Percentiles rank a stretch among this genome's conserved stretches.
These are phyloP conservation scores for Avahi laniger DNA, from an alignment of 2,797 vertebrate species.

Conservation along the genomic window DNA sequence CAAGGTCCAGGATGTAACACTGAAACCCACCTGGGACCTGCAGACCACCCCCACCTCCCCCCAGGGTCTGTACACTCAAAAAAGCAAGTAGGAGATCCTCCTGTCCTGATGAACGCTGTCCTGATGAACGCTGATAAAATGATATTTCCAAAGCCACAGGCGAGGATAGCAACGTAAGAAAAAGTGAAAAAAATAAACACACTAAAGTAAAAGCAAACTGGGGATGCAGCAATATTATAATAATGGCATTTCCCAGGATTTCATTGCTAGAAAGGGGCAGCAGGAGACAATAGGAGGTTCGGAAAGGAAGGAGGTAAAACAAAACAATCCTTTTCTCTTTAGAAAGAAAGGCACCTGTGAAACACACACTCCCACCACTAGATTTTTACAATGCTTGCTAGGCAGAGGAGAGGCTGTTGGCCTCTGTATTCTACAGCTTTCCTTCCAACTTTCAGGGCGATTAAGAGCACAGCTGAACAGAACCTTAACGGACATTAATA, in stretches of 20 bases:
- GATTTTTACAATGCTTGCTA: neutral
- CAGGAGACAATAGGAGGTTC: neutral
- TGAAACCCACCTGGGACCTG: neutral
- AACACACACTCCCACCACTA: conserved; percentile 1
- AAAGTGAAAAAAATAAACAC: neutral
- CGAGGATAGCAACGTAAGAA: neutral
- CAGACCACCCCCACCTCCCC: neutral
- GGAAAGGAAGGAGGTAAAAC: conserved; percentile 20
- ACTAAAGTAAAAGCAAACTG: neutral
- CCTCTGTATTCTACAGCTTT: neutral
- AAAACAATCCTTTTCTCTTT: neutral
- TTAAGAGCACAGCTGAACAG: neutral
- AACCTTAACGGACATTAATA: neutral
- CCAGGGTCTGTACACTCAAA: neutral
- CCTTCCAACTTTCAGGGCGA: neutral
- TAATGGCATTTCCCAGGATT: neutral
- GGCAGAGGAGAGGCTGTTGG: neutral
- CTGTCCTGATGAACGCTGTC: neutral
- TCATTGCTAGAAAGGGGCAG: neutral
- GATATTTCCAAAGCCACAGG: neutral
- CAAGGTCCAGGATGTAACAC: neutral
- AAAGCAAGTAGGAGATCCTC: neutral
- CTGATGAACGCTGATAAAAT: conserved; percentile 20
- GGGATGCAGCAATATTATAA: neutral
- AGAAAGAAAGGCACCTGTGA: conserved; percentile 77